Conservation (phyloP, 2,888 invertebrate species). For the Mantis religiosa region DNA sequence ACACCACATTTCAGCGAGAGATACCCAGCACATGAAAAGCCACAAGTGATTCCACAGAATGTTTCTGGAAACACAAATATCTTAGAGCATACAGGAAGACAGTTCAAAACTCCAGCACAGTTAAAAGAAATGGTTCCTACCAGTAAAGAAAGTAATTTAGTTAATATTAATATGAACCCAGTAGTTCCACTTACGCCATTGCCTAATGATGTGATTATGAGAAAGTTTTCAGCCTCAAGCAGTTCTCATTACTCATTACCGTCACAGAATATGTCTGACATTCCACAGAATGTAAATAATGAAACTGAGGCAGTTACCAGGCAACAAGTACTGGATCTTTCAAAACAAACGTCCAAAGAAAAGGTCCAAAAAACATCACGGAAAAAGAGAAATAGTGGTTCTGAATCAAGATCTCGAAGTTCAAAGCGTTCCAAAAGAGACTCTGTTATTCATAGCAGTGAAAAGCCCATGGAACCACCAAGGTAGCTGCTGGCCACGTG, state of each 20-base stretch:
- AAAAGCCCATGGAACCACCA: neutral
- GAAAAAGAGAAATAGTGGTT: neutral
- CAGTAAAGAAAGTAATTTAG: neutral
- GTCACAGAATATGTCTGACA: neutral
- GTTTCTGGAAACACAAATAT: neutral
- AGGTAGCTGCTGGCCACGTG: neutral
- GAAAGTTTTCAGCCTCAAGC: neutral
- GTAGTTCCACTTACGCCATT: neutral
- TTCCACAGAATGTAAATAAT: neutral
- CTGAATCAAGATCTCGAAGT: neutral
- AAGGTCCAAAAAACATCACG: neutral
- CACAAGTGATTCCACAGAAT: neutral
- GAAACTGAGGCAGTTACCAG: neutral
- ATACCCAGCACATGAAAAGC: neutral
- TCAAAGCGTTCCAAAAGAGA: neutral
- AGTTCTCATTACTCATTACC: neutral
- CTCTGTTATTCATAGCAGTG: neutral
- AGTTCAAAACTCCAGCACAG: slow-evolving; percentile 43
- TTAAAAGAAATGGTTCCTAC: slow-evolving; percentile 41
- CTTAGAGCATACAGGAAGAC: slow-evolving; percentile 23
- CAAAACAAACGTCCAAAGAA: neutral
- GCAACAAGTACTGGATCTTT: neutral
- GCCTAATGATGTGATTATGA: neutral
- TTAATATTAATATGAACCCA: neutral
- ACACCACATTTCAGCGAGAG: neutral